phyloP scores from a whole-genome alignment of 2,888 invertebrate species.

The Hyppa rectilinea region DNA sequence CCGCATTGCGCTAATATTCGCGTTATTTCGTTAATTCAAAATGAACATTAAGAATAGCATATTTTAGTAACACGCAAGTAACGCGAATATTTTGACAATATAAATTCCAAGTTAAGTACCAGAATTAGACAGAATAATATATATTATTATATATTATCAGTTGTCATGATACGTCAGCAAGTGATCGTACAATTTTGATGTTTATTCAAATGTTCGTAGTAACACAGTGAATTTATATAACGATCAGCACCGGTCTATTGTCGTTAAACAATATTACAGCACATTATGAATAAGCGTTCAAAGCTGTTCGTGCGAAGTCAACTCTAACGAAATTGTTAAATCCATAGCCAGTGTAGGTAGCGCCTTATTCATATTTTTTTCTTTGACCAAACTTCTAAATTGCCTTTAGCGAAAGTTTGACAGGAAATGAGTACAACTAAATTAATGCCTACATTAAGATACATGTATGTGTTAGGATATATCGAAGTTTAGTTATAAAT shows the following conservation, averaged over 20 bases:
- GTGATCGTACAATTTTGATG: background rate
- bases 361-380: background rate
- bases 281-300: background rate
- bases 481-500: conserved; percentile 49
- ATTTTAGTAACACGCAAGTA: background rate
- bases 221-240: background rate
- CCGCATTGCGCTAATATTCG: background rate
- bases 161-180: background rate
- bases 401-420: conserved; percentile 38
- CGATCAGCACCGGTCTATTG: background rate
- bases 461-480: conserved; percentile 60
- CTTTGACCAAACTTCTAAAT: background rate
- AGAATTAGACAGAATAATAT: no score
- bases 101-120: background rate
- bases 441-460: conserved; percentile 63
- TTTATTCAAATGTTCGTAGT: background rate
- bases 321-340: background rate
- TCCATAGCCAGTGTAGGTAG: conserved; percentile 8
- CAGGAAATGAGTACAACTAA: conserved; percentile 75
- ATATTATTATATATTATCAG: no score
- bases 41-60: background rate
- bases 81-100: background rate
- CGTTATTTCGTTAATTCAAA: background rate
- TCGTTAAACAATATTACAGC: background rate
- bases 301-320: background rate